Percentiles rank a stretch among this genome's conserved stretches.
These are phyloP conservation scores for Scaptomyza tumidula DNA, from an alignment of 2,888 invertebrate species.

Conservation along the genomic window DNA sequence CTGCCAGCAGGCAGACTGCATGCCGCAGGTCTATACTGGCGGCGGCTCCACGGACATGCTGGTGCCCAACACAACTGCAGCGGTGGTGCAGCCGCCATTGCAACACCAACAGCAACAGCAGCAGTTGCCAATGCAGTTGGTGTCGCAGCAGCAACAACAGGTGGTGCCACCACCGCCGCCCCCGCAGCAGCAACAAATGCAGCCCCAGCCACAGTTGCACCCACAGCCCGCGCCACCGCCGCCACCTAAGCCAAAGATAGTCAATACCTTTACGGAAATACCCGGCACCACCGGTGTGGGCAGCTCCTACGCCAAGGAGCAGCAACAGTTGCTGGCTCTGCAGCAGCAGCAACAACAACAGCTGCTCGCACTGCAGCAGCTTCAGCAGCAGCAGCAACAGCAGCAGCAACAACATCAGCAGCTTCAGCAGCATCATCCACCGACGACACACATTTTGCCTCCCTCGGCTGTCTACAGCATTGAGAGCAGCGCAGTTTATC, in stretches of 20 bases:
- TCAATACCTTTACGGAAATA: constrained; percentile 84
- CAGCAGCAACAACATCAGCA: constrained; percentile 69
- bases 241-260: constrained; percentile 81
- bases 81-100: constrained; percentile 40
- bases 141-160: constrained; percentile 35
- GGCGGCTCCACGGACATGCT: constrained; percentile 63
- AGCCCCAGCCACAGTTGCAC: constrained; percentile 49
- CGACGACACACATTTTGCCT: constrained; percentile 82
- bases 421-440: constrained; percentile 76
- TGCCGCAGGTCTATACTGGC: constrained; percentile 75
- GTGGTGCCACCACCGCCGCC: constrained; percentile 56
- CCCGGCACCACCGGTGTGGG: constrained; percentile 84
- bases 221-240: constrained; percentile 79
- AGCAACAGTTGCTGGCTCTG: constrained; percentile 57
- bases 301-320: constrained; percentile 83
- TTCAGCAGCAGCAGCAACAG: constrained; percentile 68
- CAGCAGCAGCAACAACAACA: constrained; percentile 71
- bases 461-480: constrained; percentile 84
- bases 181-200: constrained; percentile 55
- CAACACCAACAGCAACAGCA: constrained; percentile 52
- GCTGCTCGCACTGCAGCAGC: constrained; percentile 60
- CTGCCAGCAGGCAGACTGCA: constrained; percentile 83
- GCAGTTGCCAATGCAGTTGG: constrained; percentile 58
- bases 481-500: constrained; percentile 75
- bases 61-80: constrained; percentile 31